phyloP scores from a whole-genome alignment of 2,888 invertebrate genomes.

The Lacanobia oleracea region DNA sequence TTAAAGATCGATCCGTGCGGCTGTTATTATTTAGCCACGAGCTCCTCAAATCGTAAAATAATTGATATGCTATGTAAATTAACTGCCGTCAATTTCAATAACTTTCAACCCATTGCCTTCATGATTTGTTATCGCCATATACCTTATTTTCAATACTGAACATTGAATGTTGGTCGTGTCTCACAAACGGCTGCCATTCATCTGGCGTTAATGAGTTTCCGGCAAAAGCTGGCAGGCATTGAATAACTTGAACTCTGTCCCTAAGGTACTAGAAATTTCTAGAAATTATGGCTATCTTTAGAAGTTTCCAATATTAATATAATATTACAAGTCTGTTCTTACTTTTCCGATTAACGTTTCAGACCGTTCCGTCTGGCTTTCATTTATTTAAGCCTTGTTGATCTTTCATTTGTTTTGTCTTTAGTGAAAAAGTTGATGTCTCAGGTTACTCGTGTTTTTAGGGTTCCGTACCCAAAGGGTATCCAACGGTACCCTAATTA shows the following conservation, averaged over 20 bases:
- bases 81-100: neutral
- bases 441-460: too few relatives aligned
- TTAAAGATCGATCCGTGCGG: too few relatives aligned
- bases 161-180: conserved; percentile 43
- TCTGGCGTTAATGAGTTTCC: conserved; percentile 54
- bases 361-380: neutral
- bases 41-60: too few relatives aligned
- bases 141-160: conserved; percentile 26
- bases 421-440: neutral
- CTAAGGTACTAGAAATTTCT: conserved; percentile 43
- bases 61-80: neutral
- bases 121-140: conserved; percentile 12
- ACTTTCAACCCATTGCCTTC: neutral
- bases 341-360: neutral
- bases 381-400: neutral
- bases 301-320: conserved; percentile 19
- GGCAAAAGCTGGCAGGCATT: conserved; percentile 54
- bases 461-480: too few relatives aligned
- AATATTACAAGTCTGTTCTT: neutral
- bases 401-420: neutral
- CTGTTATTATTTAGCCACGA: too few relatives aligned
- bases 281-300: conserved; percentile 24
- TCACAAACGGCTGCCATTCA: conserved; percentile 49
- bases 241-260: conserved; percentile 57
- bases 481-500: too few relatives aligned